phyloP scores from a whole-genome alignment of 1,140 invertebrate species.

The Lordiphosa collinella region DNA sequence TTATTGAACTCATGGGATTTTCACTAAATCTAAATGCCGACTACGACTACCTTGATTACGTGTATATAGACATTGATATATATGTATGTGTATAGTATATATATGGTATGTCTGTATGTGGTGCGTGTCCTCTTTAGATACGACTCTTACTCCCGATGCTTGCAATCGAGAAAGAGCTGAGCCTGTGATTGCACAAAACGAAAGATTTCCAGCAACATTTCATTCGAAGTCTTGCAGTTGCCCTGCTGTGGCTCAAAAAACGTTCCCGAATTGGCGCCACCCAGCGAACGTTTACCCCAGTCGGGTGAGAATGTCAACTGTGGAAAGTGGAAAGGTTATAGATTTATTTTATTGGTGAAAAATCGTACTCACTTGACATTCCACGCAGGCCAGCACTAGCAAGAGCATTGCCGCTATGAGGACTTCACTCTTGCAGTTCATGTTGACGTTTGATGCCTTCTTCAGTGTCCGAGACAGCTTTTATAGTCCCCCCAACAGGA shows the following conservation, averaged over 20 bases:
- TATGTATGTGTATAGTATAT: constrained; percentile 24
- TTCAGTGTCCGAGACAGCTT: constrained; percentile 1
- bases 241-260: constrained; percentile 56
- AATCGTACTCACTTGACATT: constrained; percentile 53
- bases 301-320: constrained; percentile 77
- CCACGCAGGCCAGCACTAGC: constrained; percentile 55
- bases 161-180: constrained; percentile 73
- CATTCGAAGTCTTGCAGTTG: constrained; percentile 74
- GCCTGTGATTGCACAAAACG: constrained; percentile 71
- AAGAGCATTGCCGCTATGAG: constrained; percentile 50
- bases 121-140: constrained; percentile 2
- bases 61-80: constrained; percentile 26
- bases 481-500: constrained; percentile 30
- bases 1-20: constrained; percentile 53
- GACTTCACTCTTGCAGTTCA: constrained; percentile 60
- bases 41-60: constrained; percentile 74
- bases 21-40: constrained; percentile 74
- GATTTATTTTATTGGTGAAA: not conserved
- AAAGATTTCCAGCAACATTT: constrained; percentile 75
- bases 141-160: constrained; percentile 61
- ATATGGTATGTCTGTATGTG: constrained; percentile 20
- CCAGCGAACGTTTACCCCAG: constrained; percentile 74
- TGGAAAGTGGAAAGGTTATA: not conserved
- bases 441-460: constrained; percentile 28
- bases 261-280: constrained; percentile 31